Evolutionary conservation across 2,113 vertebrate species (phyloP).

Genomic region (Centrocercus urophasianus): DNA sequence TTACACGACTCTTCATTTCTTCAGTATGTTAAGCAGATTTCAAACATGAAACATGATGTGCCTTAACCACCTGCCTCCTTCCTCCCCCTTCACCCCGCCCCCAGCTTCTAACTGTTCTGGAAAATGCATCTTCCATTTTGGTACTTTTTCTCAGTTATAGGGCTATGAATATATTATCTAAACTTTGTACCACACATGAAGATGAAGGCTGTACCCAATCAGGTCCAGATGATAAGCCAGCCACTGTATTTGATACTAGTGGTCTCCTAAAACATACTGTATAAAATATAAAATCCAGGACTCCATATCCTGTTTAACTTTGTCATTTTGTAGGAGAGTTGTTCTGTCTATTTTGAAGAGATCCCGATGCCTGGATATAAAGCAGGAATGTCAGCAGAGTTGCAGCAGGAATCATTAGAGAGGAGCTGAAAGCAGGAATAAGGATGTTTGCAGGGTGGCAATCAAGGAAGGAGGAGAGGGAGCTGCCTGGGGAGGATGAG

Average conservation of each 20-base stretch:
- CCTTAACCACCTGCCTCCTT: not conserved
- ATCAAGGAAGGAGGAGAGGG: not conserved
- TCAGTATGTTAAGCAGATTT: not conserved
- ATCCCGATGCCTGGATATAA: not conserved
- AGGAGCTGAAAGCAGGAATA: not conserved
- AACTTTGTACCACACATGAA: not conserved
- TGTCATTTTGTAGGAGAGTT: not conserved
- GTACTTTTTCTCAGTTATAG: not conserved
- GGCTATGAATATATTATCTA: not conserved
- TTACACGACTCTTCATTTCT: not conserved
- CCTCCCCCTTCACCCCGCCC: not conserved
- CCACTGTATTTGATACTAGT: not conserved
- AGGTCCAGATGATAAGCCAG: not conserved
- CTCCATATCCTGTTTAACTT: not conserved
- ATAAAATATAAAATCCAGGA: not conserved
- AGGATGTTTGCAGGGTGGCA: not conserved
- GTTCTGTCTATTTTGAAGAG: not conserved
- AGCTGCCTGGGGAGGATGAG: not conserved
- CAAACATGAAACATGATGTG: not conserved
- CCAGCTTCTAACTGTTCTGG: not conserved
- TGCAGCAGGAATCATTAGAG: not conserved
- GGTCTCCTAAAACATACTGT: not conserved
- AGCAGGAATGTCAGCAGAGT: not conserved
- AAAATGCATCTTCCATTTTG: not conserved
- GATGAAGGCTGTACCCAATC: not conserved